Evolutionary conservation across 1,140 invertebrate species (phyloP).

Genomic region (Dendrolimus kikuchii): DNA sequence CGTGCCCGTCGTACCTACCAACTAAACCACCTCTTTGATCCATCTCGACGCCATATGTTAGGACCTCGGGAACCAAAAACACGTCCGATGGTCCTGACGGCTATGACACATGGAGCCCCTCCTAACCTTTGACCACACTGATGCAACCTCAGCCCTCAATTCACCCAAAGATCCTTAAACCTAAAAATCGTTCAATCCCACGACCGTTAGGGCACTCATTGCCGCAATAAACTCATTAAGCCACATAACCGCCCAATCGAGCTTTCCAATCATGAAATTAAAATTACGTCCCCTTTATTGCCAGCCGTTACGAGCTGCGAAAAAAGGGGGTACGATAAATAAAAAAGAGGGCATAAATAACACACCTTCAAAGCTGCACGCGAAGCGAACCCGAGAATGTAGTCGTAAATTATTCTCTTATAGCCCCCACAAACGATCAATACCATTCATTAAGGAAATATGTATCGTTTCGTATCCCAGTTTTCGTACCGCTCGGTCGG

Average conservation of each 20-base stretch:
- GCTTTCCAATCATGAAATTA: constrained; percentile 71
- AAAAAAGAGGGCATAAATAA: constrained; percentile 70
- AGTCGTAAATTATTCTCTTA: constrained; percentile 64
- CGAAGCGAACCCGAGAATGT: constrained; percentile 39
- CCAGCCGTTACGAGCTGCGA: constrained; percentile 68
- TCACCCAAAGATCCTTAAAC: too few relatives aligned
- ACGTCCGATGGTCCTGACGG: too few relatives aligned
- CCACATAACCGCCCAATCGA: constrained; percentile 66
- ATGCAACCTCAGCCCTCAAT: too few relatives aligned
- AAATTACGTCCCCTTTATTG: constrained; percentile 67
- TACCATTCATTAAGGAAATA: constrained; percentile 67
- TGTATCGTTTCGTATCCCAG: constrained; percentile 44
- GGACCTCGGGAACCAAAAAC: too few relatives aligned
- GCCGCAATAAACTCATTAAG: constrained; percentile 66
- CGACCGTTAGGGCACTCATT: constrained; percentile 51
- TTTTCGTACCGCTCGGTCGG: constrained; percentile 31
- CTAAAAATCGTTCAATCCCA: constrained; percentile 26
- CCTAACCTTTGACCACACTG: constrained; percentile 11
- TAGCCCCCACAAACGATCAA: constrained; percentile 48
- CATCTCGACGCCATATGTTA: too few relatives aligned
- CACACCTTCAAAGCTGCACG: constrained; percentile 61
- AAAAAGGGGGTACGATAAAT: constrained; percentile 67
- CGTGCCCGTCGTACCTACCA: too few relatives aligned
- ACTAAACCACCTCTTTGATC: too few relatives aligned
- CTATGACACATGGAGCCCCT: constrained; percentile 3